Evolutionary conservation across 1,140 invertebrate species (phyloP), one percentile per base, ranked within the genome.

Genomic region (Mesaphorura yosii): DNA sequence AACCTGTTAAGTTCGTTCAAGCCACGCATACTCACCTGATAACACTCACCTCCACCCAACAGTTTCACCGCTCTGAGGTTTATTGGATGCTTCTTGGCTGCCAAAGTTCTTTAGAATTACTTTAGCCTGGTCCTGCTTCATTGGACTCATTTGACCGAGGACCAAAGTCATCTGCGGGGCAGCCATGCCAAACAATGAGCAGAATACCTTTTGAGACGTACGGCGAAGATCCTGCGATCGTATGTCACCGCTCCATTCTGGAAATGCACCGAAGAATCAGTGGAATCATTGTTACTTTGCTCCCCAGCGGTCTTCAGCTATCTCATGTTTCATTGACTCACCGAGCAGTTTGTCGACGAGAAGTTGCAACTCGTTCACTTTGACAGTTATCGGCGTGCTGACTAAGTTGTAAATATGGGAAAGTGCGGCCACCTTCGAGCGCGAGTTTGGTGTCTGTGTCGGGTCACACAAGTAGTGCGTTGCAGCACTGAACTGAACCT

Each of bases 381-480:
- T 63, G 12, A 63, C 61, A 55, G 55, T 20, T 20, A 63, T 47
- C 47, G 57, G 50, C 28, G 59, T 40, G n/a, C 48, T 34, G 27
- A 54, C 56, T 17, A 63, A 28, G 50, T 63, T 63, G 40, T 54
- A 55, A 10, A 63, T 20, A 42, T 63, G 57, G 45, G 47, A 59
- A 17, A 63, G 20, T 14, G 60, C 57, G 47, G 61, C 57, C 42
- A 53, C 42, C 27, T 58, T 50, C 23, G 57, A 59, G 15, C 57
- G 27, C 1, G 55, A 57, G 47, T 63, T 63, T 19, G 61, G 61
- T 40, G 61, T 63, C 42, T 59, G 57, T 7, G 61, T 63, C 0
- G 61, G 61, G 39, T 63, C 61, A 48, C 61, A 59, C 2, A 63
- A 52, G 31, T 63, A 63, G 48, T 63, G 61, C 3, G 61, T 51